Evolutionary conservation across 2,113 vertebrate species (phyloP).

Genomic region (Odontesthes bonariensis): DNA sequence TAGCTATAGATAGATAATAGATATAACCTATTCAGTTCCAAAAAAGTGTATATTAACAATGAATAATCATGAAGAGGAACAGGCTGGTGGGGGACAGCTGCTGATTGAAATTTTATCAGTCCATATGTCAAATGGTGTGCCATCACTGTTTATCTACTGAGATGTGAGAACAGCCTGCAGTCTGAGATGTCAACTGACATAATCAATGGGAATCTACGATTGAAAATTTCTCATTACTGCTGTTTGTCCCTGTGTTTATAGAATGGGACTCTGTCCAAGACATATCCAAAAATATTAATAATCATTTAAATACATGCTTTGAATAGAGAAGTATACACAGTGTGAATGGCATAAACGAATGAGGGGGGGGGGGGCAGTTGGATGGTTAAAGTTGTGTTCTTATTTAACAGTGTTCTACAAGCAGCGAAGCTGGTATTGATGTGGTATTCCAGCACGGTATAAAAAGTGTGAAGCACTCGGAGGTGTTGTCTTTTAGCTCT

Average conservation of each 20-base stretch:
- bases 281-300: constrained; percentile 26
- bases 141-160: constrained; percentile 46
- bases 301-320: neutral
- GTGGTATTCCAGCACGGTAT: constrained; percentile 5
- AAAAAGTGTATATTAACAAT: constrained; percentile 19
- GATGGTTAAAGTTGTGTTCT: constrained; percentile 3
- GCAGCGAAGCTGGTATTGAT: constrained; percentile 31
- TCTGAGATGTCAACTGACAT: constrained; percentile 46
- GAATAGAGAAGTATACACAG: neutral
- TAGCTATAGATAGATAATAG: neutral
- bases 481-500: constrained; percentile 28
- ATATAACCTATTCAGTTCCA: neutral
- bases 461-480: constrained; percentile 17
- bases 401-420: constrained; percentile 16
- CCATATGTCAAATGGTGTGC: constrained; percentile 58
- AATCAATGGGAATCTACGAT: constrained; percentile 45
- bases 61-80: constrained; percentile 36
- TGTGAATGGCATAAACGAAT: neutral
- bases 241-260: constrained; percentile 52
- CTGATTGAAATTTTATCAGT: constrained; percentile 63
- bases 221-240: constrained; percentile 39
- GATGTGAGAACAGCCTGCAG: constrained; percentile 40
- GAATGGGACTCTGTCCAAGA: constrained; percentile 27
- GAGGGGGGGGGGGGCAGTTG: no score
- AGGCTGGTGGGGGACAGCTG: constrained; percentile 25